These are phyloP conservation scores for Lydus trimaculatus DNA, from an alignment of 2,888 invertebrate species.

Conservation along the genomic window DNA sequence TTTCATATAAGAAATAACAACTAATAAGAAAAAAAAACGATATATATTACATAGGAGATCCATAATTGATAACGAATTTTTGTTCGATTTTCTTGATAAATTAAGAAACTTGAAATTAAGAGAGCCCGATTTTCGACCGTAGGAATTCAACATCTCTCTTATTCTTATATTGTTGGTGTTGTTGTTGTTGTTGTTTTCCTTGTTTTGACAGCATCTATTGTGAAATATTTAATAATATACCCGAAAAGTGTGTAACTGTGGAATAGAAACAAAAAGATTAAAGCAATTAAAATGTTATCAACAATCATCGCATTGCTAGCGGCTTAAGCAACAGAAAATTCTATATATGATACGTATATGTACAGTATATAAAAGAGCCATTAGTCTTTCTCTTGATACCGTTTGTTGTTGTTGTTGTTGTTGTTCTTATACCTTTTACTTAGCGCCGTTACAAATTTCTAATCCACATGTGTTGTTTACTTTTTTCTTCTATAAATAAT, in stretches of 20 bases:
- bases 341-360: background rate
- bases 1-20: constrained; percentile 19
- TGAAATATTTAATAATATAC: constrained; percentile 14
- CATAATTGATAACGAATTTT: background rate
- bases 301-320: constrained; percentile 16
- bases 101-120: background rate
- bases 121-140: background rate
- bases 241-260: constrained; percentile 12
- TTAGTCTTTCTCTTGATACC: constrained; percentile 34
- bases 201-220: constrained; percentile 2
- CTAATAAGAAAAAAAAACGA: background rate
- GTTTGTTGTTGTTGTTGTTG: constrained; percentile 35
- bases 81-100: background rate
- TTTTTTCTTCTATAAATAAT: constrained; percentile 34
- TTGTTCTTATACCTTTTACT: constrained; percentile 26
- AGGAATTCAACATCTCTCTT: background rate
- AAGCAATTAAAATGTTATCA: constrained; percentile 23
- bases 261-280: constrained; percentile 14
- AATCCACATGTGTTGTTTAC: constrained; percentile 39
- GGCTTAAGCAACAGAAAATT: constrained; percentile 7
- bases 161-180: background rate
- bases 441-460: constrained; percentile 41
- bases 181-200: background rate
- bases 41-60: background rate
- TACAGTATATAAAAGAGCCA: constrained; percentile 26